phyloP scores from a whole-genome alignment of 2,888 invertebrate species.

The Drymonia ruficornis region DNA sequence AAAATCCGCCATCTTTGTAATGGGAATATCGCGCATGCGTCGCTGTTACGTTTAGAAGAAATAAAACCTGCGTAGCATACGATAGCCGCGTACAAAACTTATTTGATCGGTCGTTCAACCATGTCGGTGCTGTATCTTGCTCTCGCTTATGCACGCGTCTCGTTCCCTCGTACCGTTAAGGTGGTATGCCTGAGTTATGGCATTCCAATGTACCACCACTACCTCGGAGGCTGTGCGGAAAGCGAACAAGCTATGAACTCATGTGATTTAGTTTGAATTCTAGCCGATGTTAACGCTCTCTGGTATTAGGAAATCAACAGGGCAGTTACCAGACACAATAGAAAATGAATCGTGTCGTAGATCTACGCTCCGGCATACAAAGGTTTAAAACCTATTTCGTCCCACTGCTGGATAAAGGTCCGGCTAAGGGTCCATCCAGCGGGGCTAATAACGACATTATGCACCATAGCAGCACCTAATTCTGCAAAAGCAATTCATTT shows the following conservation, averaged over 20 bases:
- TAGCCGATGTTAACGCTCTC: constrained; percentile 65
- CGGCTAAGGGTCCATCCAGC: too few relatives aligned
- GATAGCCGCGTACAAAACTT: constrained; percentile 79
- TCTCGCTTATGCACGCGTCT: constrained; percentile 57
- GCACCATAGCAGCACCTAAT: too few relatives aligned
- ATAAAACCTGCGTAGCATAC: constrained; percentile 79
- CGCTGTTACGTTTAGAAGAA: constrained; percentile 75
- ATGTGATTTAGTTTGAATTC: constrained; percentile 66
- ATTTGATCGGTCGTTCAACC: constrained; percentile 85
- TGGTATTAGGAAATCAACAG: constrained; percentile 61
- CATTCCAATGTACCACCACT: constrained; percentile 81
- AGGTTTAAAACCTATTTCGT: too few relatives aligned
- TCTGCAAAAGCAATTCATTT: too few relatives aligned
- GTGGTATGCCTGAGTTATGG: constrained; percentile 82
- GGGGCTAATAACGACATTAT: too few relatives aligned
- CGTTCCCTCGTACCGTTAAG: constrained; percentile 78
- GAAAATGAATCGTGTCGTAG: too few relatives aligned
- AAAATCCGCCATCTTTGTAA: neutral
- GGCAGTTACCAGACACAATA: too few relatives aligned
- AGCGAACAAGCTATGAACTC: constrained; percentile 58
- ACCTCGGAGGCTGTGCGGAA: constrained; percentile 73
- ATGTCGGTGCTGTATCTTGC: constrained; percentile 62
- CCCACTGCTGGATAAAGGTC: too few relatives aligned
- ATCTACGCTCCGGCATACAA: too few relatives aligned
- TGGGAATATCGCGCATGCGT: constrained; percentile 50